Conservation (phyloP, 2,888 invertebrate genomes). For the Stenoptilia bipunctidactyla region DNA sequence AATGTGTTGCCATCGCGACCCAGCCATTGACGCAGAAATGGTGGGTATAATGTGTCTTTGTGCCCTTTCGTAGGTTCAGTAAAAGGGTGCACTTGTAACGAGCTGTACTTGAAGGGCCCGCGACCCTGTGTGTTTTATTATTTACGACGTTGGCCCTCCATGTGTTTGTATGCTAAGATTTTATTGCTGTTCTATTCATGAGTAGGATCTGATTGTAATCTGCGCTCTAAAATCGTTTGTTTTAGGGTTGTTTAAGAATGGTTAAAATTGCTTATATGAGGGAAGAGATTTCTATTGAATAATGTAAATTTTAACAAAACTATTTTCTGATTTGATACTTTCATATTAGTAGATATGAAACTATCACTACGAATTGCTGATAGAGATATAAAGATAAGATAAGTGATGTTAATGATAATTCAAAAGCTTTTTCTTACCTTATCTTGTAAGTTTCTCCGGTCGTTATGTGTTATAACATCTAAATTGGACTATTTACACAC, state of each 20-base stretch:
- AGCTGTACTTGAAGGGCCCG: conserved; percentile 46
- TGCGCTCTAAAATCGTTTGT: conserved; percentile 21
- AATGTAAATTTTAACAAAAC: too few species aligned
- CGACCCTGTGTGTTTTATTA: conserved; percentile 61
- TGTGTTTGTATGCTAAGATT: conserved; percentile 67
- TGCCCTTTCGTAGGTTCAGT: conserved; percentile 58
- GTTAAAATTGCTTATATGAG: too few species aligned
- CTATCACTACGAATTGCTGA: too few species aligned
- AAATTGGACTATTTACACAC: too few species aligned
- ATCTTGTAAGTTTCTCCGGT: too few species aligned
- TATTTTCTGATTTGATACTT: too few species aligned
- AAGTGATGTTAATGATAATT: too few species aligned
- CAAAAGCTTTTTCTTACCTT: too few species aligned
- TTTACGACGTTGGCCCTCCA: conserved; percentile 63
- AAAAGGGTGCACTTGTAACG: conserved; percentile 52
- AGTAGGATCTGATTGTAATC: conserved; percentile 44
- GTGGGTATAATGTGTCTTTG: conserved; percentile 48
- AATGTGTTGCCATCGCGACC: conserved; percentile 34
- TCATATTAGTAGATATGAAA: too few species aligned
- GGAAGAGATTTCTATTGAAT: too few species aligned
- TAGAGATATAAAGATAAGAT: too few species aligned
- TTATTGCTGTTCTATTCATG: conserved; percentile 63
- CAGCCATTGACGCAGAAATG: conserved; percentile 47
- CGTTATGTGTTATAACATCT: too few species aligned
- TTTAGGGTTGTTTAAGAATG: conserved; percentile 4